Percentiles rank a stretch among this genome's conserved stretches.
Evolutionary conservation across 2,113 vertebrate genomes (phyloP).

Genomic region (Cromileptes altivelis): DNA sequence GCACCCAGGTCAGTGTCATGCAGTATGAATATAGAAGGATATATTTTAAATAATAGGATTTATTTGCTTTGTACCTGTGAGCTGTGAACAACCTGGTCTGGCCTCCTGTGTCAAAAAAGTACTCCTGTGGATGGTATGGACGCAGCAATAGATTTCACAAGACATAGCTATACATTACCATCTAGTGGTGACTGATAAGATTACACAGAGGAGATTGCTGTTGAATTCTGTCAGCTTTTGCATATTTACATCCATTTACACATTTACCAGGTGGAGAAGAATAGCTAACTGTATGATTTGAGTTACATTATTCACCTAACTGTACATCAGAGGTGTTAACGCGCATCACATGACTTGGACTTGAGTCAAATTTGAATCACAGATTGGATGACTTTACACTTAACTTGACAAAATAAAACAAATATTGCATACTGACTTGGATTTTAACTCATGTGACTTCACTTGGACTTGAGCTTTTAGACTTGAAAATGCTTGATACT

Average conservation of each 20-base stretch:
- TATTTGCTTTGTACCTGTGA: slow-evolving; percentile 3
- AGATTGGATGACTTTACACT: too few relatives aligned
- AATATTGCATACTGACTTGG: too few relatives aligned
- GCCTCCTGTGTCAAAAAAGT: slow-evolving; percentile 1
- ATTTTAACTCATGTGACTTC: too few relatives aligned
- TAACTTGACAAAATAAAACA: too few relatives aligned
- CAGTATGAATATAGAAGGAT: not conserved
- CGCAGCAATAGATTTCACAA: not conserved
- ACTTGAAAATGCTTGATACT: too few relatives aligned
- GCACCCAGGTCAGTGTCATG: not conserved
- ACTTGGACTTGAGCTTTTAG: too few relatives aligned
- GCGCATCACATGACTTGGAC: too few relatives aligned
- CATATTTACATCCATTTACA: not conserved
- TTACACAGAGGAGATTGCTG: not conserved
- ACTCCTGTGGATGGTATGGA: not conserved
- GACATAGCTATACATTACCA: slow-evolving; percentile 38
- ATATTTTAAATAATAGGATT: not conserved
- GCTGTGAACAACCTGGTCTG: not conserved
- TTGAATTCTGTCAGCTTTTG: not conserved
- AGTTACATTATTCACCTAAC: not conserved
- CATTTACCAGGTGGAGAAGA: not conserved
- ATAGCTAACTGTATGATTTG: not conserved
- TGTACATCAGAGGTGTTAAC: too few relatives aligned
- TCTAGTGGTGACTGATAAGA: slow-evolving; percentile 40
- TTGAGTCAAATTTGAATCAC: too few relatives aligned